Evolutionary conservation across 2,797 vertebrate species (phyloP).

Genomic region (Cyclura pinguis): DNA sequence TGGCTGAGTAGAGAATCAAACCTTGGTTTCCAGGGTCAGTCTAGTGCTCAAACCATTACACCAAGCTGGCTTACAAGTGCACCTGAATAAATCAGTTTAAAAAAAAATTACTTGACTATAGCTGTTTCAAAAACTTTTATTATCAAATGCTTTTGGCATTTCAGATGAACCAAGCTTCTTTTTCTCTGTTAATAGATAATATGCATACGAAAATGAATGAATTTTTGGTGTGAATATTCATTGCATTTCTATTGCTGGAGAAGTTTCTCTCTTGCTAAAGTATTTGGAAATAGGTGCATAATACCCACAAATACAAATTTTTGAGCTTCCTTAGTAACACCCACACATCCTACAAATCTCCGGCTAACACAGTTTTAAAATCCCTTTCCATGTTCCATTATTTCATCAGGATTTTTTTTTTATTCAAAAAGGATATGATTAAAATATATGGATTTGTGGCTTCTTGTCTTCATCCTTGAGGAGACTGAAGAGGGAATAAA

Average conservation of each 20-base stretch:
- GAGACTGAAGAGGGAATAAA: not conserved
- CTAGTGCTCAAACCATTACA: no score
- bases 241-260: not conserved
- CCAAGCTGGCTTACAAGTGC: not conserved
- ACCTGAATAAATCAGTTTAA: not conserved
- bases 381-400: not conserved
- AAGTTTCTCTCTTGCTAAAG: no score
- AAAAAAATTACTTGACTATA: not conserved
- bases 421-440: not conserved
- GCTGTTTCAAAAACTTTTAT: not conserved
- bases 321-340: no score
- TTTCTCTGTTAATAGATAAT: not conserved
- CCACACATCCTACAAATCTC: not conserved
- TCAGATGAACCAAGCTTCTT: conserved; percentile 1
- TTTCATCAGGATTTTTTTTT: not conserved
- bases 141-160: not conserved
- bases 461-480: not conserved
- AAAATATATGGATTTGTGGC: not conserved
- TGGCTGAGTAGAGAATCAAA: no score
- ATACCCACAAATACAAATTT: not conserved
- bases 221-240: not conserved
- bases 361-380: not conserved
- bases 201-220: not conserved
- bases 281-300: not conserved
- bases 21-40: no score